phyloP scores from a whole-genome alignment of 2,888 invertebrate genomes.

The Monopis laevigella region DNA sequence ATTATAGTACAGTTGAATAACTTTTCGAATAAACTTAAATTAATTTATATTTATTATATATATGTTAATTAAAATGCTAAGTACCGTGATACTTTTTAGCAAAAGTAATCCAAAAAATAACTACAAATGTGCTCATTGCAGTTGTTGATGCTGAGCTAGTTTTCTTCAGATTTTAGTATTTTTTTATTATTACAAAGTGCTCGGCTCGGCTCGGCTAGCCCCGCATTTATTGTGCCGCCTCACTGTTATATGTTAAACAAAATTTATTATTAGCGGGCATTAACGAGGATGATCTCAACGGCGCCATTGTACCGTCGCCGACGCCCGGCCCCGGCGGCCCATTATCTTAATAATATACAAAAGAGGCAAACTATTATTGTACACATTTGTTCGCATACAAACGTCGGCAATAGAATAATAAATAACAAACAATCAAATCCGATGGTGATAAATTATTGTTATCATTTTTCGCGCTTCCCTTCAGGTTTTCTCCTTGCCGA shows the following conservation, averaged over 20 bases:
- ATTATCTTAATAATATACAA: slow-evolving; percentile 17
- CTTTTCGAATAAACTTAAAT: too few relatives aligned
- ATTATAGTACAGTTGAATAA: too few relatives aligned
- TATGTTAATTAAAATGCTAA: too few relatives aligned
- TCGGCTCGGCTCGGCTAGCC: slow-evolving; percentile 4
- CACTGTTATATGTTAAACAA: slow-evolving; percentile 27
- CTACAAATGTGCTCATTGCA: too few relatives aligned
- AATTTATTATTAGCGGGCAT: slow-evolving; percentile 31
- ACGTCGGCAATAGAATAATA: slow-evolving; percentile 12
- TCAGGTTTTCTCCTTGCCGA: neutral
- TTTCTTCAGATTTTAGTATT: too few relatives aligned
- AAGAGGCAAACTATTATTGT: slow-evolving; percentile 14
- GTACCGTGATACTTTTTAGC: too few relatives aligned
- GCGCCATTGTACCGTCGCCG: slow-evolving; percentile 15
- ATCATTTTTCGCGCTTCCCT: slow-evolving; percentile 8
- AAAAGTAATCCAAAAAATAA: too few relatives aligned
- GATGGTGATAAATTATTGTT: slow-evolving; percentile 5
- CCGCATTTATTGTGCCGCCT: slow-evolving; percentile 15
- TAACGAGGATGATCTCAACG: slow-evolving; percentile 24
- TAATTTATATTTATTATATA: too few relatives aligned
- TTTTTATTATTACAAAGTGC: too few relatives aligned
- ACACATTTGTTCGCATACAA: slow-evolving; percentile 11
- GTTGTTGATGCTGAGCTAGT: too few relatives aligned
- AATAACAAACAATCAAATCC: slow-evolving; percentile 12
- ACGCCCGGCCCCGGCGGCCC: slow-evolving; percentile 12